A percentile compares a stretch with the other conserved stretches of the same genome.
Evolutionary conservation across 2,113 vertebrate genomes (phyloP).

Genomic region (Spea bombifrons): DNA sequence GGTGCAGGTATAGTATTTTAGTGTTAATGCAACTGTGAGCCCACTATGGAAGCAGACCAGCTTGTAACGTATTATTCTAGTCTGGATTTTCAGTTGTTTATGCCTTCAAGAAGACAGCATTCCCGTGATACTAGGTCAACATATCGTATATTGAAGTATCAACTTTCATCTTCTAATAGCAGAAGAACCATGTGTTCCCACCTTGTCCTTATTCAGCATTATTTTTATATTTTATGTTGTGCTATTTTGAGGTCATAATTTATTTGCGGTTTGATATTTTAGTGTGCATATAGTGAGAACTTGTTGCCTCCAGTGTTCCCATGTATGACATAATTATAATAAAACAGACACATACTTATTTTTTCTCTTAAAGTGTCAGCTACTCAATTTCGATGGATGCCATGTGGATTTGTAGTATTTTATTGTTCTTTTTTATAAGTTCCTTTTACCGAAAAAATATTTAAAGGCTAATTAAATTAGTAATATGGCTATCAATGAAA

Average conservation of each 20-base stretch:
- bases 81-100: background rate
- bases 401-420: no score
- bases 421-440: no score
- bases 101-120: conserved; percentile 31
- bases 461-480: no score
- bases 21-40: background rate
- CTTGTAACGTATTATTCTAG: background rate
- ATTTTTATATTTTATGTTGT: conserved; percentile 3
- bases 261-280: background rate
- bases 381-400: no score
- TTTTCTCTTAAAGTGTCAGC: no score
- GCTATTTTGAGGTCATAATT: background rate
- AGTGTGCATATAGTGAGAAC: no score
- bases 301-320: no score
- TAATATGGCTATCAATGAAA: no score
- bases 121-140: conserved; percentile 5
- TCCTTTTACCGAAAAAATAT: no score
- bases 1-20: conserved; percentile 3
- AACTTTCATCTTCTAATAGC: conserved; percentile 23
- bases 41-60: background rate
- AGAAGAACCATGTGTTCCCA: background rate
- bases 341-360: no score
- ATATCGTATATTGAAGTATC: conserved; percentile 8
- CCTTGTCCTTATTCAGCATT: background rate
- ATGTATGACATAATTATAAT: no score